Percentiles rank a stretch among this genome's conserved stretches.
phyloP scores from a whole-genome alignment of 2,113 vertebrate species.

The Chitala chitala region DNA sequence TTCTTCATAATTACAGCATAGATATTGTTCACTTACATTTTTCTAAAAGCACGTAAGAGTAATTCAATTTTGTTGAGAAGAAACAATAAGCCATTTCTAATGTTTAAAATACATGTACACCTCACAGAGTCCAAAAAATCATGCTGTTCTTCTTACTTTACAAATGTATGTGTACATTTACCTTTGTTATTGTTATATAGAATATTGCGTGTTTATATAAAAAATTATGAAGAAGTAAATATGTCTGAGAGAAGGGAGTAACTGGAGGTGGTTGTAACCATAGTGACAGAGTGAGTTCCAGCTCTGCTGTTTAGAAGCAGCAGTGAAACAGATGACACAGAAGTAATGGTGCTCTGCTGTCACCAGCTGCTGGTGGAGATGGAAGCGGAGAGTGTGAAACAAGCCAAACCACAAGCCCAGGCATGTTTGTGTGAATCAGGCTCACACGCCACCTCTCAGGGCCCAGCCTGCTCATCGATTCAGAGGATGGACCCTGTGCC shows the following conservation, averaged over 20 bases:
- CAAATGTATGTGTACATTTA: neutral
- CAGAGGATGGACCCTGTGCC: neutral
- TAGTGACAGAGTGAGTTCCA: conserved; percentile 32
- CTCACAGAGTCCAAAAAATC: no score
- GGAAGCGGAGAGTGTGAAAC: neutral
- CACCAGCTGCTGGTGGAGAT: neutral
- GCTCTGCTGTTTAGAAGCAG: conserved; percentile 27
- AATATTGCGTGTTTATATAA: neutral
- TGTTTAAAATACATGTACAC: neutral
- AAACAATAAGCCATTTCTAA: neutral
- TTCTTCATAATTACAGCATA: neutral
- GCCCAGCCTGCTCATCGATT: conserved; percentile 25
- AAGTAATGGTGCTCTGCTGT: conserved; percentile 11
- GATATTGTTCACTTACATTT: neutral
- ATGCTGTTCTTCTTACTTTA: no score
- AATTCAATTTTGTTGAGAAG: neutral
- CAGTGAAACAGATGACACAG: conserved; percentile 22
- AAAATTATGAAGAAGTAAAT: neutral
- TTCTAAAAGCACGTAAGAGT: neutral
- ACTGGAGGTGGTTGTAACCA: conserved; percentile 31
- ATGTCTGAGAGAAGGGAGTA: neutral
- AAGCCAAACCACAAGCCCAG: conserved; percentile 23
- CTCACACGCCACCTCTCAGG: conserved; percentile 1
- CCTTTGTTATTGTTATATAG: neutral
- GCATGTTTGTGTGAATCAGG: conserved; percentile 19